Base-by-base conservation (phyloP, 2,888 invertebrate genomes). In the Drosophila melanocephala region DNA sequence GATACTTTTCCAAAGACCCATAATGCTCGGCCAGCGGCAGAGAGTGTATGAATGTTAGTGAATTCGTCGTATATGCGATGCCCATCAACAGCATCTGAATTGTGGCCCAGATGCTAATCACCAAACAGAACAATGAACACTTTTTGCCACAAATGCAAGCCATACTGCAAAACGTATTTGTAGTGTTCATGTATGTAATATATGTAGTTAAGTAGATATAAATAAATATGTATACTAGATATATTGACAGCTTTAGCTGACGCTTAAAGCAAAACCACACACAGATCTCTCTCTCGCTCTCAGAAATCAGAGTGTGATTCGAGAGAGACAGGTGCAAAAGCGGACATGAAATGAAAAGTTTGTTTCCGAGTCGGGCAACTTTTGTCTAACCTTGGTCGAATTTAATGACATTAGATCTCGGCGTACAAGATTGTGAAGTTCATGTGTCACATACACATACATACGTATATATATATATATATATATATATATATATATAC, bases 381-480 rank as follows among this genome's bases (percentile, higher is more conserved):
- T 53, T 63, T 55, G 61, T 63, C 62, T 70, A 83, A 79, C 87
- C 89, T 89, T 89, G 87, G 75, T 80, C 83, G 77, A 79, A 74
- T 85, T 85, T 80, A 83, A 84, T 79, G 88, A 79, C 83, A 88
- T 81, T 81, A 86, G 87, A 86, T 88, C 77, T 69, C 37, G 66
- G 62, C 62, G 68, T 56, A 50, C 62, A 65, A 67, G 83, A 81
- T 84, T 76, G 72, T 64, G 79, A 76, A 84, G 88, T 82, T 86
- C 82, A 86, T 75, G 74, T 73, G 60, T 63, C 63, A 30, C 42
- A 10, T 3, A 42, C 42, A 50, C 1, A 50, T 0, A 52, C 62
- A 42, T 2, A 30, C 64, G 1, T 0, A 5, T 7, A 22, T 47
- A 14, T 22, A 16, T 9, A 16, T 0, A 14, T 22, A 22, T 4